A percentile compares a stretch with the other conserved stretches of the same genome.
phyloP scores from a whole-genome alignment of 2,797 vertebrate genomes.

The Silurus aristotelis region DNA sequence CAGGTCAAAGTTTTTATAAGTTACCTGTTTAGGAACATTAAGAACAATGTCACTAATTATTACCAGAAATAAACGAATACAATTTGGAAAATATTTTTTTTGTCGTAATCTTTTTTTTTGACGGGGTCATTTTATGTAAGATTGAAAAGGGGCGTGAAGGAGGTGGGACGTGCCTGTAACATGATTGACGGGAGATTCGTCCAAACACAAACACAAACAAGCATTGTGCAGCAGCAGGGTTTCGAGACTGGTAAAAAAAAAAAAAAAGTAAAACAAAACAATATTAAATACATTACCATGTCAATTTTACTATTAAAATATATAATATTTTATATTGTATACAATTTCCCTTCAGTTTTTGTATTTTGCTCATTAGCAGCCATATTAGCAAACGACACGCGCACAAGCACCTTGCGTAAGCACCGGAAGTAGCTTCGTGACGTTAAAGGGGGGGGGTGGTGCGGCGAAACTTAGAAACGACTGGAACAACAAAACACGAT shows the following conservation, averaged over 20 bases:
- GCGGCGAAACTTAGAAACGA: slow-evolving; percentile 43
- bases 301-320: too few species aligned
- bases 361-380: neutral
- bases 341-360: too few species aligned
- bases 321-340: too few species aligned
- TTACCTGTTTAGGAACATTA: too few species aligned
- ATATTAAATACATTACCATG: too few species aligned
- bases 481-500: slow-evolving; percentile 14
- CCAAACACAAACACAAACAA: neutral
- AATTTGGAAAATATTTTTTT: too few species aligned
- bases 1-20: too few species aligned
- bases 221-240: neutral
- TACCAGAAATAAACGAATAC: too few species aligned
- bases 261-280: too few species aligned
- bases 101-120: too few species aligned
- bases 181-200: neutral
- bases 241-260: neutral
- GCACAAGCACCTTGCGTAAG: neutral
- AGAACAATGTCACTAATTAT: too few species aligned
- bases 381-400: neutral
- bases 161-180: neutral
- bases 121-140: too few species aligned
- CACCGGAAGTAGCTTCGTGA: slow-evolving; percentile 31
- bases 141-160: neutral
- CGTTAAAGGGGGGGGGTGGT: neutral